These are phyloP conservation scores for Prunella fulvescens DNA, from an alignment of 2,113 vertebrate genomes.

Conservation along the genomic window DNA sequence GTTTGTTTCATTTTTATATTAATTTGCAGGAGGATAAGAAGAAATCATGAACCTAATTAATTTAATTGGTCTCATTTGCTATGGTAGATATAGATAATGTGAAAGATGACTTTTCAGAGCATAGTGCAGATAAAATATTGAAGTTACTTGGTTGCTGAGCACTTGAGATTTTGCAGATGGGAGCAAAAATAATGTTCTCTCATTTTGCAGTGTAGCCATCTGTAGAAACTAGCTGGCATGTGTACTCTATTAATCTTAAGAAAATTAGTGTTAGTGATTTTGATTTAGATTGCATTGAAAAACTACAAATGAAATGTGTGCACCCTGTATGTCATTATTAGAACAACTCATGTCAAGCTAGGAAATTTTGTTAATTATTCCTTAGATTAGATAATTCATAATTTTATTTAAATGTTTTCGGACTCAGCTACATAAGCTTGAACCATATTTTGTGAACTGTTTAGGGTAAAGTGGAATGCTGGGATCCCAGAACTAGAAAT, in stretches of 20 bases:
- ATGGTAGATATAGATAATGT: neutral
- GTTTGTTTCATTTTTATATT: neutral
- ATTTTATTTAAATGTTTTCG: neutral
- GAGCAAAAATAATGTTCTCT: neutral
- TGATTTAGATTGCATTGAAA: neutral
- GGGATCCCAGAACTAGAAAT: constrained; percentile 89
- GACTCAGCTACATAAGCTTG: neutral
- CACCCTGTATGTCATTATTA: neutral
- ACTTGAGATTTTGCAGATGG: neutral
- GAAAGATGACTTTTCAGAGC: neutral
- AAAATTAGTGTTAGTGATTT: neutral
- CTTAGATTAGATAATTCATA: neutral
- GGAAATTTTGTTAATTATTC: neutral
- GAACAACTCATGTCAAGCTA: neutral
- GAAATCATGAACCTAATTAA: neutral
- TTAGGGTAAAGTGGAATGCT: constrained; percentile 95
- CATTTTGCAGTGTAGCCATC: neutral
- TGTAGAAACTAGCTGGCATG: neutral
- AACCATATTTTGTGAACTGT: neutral
- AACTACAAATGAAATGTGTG: neutral
- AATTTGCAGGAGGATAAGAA: neutral
- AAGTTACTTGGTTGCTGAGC: neutral
- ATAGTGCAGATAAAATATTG: neutral
- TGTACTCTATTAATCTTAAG: neutral
- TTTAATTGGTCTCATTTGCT: neutral